Base-by-base conservation (phyloP, 2,113 vertebrate genomes). In the Delphinus delphis region DNA sequence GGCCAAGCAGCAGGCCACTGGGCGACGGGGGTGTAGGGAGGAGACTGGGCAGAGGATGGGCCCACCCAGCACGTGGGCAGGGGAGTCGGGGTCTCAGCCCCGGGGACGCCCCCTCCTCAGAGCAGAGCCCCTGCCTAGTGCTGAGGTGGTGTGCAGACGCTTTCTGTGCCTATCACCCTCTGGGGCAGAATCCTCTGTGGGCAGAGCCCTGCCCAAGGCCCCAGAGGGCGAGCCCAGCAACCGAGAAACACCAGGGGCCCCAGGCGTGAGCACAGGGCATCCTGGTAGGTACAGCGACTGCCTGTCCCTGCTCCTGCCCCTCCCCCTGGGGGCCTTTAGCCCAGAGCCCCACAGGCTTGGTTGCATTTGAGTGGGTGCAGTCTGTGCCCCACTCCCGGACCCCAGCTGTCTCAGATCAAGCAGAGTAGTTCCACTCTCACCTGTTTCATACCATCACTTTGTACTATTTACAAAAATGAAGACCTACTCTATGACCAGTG, bases 131-230 rank as follows among this genome's bases (percentile, higher is more conserved):
- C n/a, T 33, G 8, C n/a, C 10, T 58, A 20, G 5, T 7, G 18
- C 1, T 47, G 67, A 73, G 31, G 31, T 20, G 55, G 1, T 4
- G 0, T 7, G 14, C 0, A 11, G 18, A 36, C 17, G 76, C 12
- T 79, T 76, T 80, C 26, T 5, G 4, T 3, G 5, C 4, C 26
- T 18, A 2, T 68, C 25, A 28, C 6, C 36, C 23, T 28, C 33
- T 23, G 36, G 14, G 14, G 6, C 13, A 5, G 7, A 71, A 18
- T 41, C 9, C 21, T 47, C 25, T 70, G 14, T 36, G 53, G 20
- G 41, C 1, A 68, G 28, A 47, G 4, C 14, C 36, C 9, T 53
- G 31, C 50, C 50, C 23, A 20, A 8, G 55, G 23, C 20, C 41
- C 8, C 14, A 62, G 63, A 50, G 6, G 7, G n/a, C 17, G 33